Percentiles rank a stretch among this genome's conserved stretches.
These are phyloP conservation scores for Parazoanthus atlanticus DNA, from an alignment of 92 coral and sea anemone genomes.

Conservation along the genomic window DNA sequence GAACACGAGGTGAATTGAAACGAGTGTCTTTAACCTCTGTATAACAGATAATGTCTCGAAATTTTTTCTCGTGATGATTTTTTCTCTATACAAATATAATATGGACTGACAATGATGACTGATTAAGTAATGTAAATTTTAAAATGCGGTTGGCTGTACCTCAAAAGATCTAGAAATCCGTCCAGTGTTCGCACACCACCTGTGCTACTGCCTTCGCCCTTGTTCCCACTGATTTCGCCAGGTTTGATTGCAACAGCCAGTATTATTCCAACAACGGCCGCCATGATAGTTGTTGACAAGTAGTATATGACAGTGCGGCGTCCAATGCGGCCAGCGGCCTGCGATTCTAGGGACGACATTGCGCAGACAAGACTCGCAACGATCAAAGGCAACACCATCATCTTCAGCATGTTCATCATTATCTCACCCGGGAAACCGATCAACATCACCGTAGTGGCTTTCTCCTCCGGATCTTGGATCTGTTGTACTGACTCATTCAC, in stretches of 20 bases:
- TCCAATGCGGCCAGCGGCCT: constrained; percentile 87
- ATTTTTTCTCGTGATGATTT: background rate
- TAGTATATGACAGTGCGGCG: constrained; percentile 84
- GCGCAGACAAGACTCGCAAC: constrained; percentile 89
- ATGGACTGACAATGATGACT: no score
- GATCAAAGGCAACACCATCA: constrained; percentile 83
- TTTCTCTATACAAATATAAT: background rate
- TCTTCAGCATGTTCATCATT: constrained; percentile 84
- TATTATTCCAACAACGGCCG: constrained; percentile 78
- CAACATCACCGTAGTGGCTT: constrained; percentile 70
- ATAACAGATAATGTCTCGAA: no score
- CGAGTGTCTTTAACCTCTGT: background rate
- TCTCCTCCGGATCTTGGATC: constrained; percentile 71
- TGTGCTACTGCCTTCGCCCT: constrained; percentile 48
- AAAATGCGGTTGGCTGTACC: constrained; percentile 34
- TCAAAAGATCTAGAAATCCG: constrained; percentile 67
- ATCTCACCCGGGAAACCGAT: constrained; percentile 92
- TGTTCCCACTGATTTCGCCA: constrained; percentile 25
- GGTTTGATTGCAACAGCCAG: constrained; percentile 79
- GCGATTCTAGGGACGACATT: constrained; percentile 78
- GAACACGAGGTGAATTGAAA: background rate
- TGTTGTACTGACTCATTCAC: constrained; percentile 68
- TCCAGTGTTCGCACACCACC: constrained; percentile 65
- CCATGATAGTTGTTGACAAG: constrained; percentile 73
- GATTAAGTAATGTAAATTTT: background rate